Evolutionary conservation across 1,140 invertebrate species (phyloP), one percentile per base, ranked within the genome.

Genomic region (Drosophila pruinosa): DNA sequence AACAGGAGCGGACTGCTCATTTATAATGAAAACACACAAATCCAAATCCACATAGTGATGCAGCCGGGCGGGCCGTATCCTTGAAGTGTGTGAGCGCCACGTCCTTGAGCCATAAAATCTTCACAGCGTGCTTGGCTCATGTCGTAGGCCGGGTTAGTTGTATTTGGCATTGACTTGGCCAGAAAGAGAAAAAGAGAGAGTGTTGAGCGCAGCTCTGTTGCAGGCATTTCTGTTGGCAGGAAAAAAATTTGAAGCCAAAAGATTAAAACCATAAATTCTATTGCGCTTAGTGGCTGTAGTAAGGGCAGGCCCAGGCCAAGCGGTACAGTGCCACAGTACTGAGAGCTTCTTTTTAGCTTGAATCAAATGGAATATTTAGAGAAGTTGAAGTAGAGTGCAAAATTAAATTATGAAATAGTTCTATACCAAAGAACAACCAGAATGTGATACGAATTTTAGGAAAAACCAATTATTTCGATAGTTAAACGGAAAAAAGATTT

Each of bases 191-290:
- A 6, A 6, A 2, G 8, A 12, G 0, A 34, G 15, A 21, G 21
- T 26, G 21, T 7, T 14, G 2, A 43, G 19, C 8, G 8, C 41
- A 52, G 39, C 54, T 69, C 63, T 70, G 71, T 59, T 64, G 39
- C 57, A 76, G 63, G 70, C 70, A 75, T 77, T 74, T 64, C 28
- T 59, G 17, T 75, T 61, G 62, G 61, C 62, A 68, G 41, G 45
- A 53, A 58, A 75, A 75, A 72, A 88, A 74, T 81, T 80, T 71
- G 67, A 74, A 78, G 61, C 68, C 78, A 72, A 72, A 78, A 88
- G 82, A 86, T 86, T 86, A 88, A 86, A 86, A 79, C 75, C 82
- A 86, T 86, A 81, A 78, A 86, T 86, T 86, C 59, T 47, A 73
- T 61, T 69, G 72, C 72, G 59, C 72, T 71, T 72, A 75, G 72